These are phyloP conservation scores for Pocillopora meandrina DNA, from an alignment of 92 coral and sea anemone genomes.

Conservation along the genomic window DNA sequence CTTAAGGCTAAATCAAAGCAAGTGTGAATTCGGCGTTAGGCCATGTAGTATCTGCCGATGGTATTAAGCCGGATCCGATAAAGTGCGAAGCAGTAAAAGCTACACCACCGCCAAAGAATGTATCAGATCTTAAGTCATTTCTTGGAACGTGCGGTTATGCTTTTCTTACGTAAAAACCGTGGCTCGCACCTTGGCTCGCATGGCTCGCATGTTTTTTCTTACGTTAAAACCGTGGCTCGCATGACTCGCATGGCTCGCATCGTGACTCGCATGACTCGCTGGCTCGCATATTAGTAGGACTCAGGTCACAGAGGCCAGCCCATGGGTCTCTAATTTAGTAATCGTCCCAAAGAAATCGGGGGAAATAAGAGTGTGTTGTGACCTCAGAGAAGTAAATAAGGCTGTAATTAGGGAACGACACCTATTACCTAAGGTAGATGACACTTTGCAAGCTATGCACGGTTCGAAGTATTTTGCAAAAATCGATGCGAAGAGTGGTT, in stretches of 20 bases:
- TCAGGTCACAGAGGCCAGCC: constrained; percentile 39
- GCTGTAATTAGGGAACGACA: constrained; percentile 62
- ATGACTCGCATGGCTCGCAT: too few species aligned
- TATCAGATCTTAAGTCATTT: too few species aligned
- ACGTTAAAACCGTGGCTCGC: too few species aligned
- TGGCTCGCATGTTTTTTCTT: too few species aligned
- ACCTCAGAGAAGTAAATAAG: constrained; percentile 45
- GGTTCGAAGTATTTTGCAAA: neutral
- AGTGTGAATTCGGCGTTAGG: constrained; percentile 52
- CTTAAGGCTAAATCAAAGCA: constrained; percentile 22
- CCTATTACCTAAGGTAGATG: constrained; percentile 44
- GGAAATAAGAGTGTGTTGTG: constrained; percentile 41
- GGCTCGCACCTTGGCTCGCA: too few species aligned
- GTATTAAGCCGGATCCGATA: constrained; percentile 43
- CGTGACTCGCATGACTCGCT: too few species aligned
- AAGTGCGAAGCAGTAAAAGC: constrained; percentile 38
- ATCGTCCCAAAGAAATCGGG: constrained; percentile 43
- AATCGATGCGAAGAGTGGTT: neutral
- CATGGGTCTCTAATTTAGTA: constrained; percentile 54
- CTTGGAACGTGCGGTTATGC: too few species aligned
- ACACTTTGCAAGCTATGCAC: neutral
- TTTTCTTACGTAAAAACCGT: too few species aligned
- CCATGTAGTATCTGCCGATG: constrained; percentile 50
- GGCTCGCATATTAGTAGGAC: too few species aligned
- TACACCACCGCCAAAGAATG: constrained; percentile 30